Conservation (phyloP, 2,797 vertebrate species). For the Arrhamphus sclerolepis region DNA sequence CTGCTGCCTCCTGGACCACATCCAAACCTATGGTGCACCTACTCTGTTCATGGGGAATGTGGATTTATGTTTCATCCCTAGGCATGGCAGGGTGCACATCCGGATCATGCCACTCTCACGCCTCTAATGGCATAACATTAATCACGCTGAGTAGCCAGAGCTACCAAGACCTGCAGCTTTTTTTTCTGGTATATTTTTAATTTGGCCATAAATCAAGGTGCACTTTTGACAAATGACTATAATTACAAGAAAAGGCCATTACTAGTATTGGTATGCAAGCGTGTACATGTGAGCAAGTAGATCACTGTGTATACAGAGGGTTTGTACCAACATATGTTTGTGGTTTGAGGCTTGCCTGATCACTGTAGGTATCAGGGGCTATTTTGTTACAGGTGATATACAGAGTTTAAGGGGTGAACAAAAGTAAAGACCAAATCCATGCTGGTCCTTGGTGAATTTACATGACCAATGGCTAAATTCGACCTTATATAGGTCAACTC, state of each 20-base stretch:
- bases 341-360: conserved; percentile 3
- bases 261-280: conserved; percentile 37
- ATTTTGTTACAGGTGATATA: conserved; percentile 1
- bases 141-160: conserved; percentile 79
- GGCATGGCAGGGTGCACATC: conserved; percentile 51
- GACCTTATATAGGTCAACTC: conserved; percentile 44
- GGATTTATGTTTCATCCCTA: conserved; percentile 29
- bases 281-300: conserved; percentile 4
- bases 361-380: background rate
- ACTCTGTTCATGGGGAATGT: conserved; percentile 4
- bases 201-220: conserved; percentile 92
- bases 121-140: conserved; percentile 81
- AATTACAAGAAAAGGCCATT: conserved; percentile 88
- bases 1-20: background rate
- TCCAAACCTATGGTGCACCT: conserved; percentile 7
- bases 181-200: conserved; percentile 87
- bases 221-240: conserved; percentile 91
- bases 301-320: conserved; percentile 3
- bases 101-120: conserved; percentile 72
- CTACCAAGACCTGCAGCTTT: conserved; percentile 75
- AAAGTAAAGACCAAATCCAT: conserved; percentile 6
- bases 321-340: conserved; percentile 31
- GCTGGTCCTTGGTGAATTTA: conserved; percentile 6
- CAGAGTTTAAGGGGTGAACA: background rate
- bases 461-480: conserved; percentile 29